Percentiles rank a stretch among this genome's conserved stretches.
These are phyloP conservation scores for Spongia lamella DNA, from an alignment of 37 sponge, comb jelly and placozoan genomes.

Conservation along the genomic window DNA sequence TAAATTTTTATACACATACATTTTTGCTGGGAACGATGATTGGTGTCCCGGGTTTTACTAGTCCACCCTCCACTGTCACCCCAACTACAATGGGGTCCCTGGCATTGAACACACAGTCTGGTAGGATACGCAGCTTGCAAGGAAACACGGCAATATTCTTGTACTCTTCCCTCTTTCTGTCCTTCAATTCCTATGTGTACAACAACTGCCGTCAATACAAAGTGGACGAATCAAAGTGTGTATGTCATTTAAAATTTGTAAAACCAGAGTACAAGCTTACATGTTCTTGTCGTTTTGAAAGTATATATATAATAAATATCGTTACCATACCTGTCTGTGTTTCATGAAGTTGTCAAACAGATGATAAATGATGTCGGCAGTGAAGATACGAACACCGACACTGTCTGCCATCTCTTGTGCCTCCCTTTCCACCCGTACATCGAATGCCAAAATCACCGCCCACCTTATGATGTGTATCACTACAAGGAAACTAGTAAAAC, in stretches of 20 bases:
- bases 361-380: conserved; percentile 99
- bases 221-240: too few species aligned
- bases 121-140: conserved; percentile 86
- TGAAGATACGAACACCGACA: conserved; percentile 89
- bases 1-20: conserved; percentile 33
- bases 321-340: conserved; percentile 71
- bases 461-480: conserved; percentile 68
- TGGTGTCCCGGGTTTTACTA: conserved; percentile 78
- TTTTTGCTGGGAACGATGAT: conserved; percentile 75
- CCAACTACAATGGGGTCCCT: conserved; percentile 98
- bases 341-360: conserved; percentile 95
- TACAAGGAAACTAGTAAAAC: neutral
- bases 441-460: conserved; percentile 98
- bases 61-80: conserved; percentile 85
- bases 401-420: conserved; percentile 94
- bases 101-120: conserved; percentile 94
- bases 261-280: too few species aligned
- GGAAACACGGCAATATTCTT: conserved; percentile 91
- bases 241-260: too few species aligned
- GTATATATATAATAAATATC: neutral
- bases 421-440: conserved; percentile 93
- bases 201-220: conserved; percentile 1
- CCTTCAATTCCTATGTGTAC: conserved; percentile 54
- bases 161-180: conserved; percentile 76
- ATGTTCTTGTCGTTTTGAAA: neutral